Evolutionary conservation across 2,888 invertebrate species (phyloP).

Genomic region (Lepidonotus clava): DNA sequence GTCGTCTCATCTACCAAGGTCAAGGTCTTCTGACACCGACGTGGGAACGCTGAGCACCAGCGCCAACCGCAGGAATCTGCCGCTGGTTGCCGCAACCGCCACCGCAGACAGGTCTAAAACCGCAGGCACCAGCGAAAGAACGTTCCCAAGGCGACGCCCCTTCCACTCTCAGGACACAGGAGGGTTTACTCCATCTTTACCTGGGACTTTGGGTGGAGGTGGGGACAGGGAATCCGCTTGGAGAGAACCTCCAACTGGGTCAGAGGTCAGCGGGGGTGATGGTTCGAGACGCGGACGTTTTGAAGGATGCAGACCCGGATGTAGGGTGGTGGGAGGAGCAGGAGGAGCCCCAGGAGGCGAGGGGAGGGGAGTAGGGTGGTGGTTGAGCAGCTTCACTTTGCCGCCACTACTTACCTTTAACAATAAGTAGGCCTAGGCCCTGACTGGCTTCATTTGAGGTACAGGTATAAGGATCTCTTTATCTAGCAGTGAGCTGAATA

Average conservation of each 20-base stretch:
- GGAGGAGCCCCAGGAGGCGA: background rate
- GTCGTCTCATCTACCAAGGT: constrained; percentile 2
- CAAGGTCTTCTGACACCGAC: constrained; percentile 18
- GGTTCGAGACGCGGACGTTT: background rate
- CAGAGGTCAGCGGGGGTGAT: background rate
- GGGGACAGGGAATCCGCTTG: too few relatives aligned
- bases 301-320: background rate
- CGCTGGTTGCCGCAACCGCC: background rate
- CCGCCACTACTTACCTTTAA: too few relatives aligned
- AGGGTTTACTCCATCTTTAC: too few relatives aligned
- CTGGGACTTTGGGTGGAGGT: too few relatives aligned
- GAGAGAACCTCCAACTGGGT: background rate
- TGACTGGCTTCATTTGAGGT: too few relatives aligned
- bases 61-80: constrained; percentile 9
- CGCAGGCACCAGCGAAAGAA: too few relatives aligned
- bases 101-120: background rate
- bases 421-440: too few relatives aligned
- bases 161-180: too few relatives aligned
- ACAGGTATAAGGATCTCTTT: too few relatives aligned
- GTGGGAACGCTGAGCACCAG: background rate
- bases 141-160: constrained; percentile 4
- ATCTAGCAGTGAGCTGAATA: too few relatives aligned
- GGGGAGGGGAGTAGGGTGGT: background rate
- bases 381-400: too few relatives aligned
- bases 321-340: background rate